These are phyloP conservation scores for Hofmannophila pseudospretella DNA, from an alignment of 2,888 invertebrate genomes.

Conservation along the genomic window DNA sequence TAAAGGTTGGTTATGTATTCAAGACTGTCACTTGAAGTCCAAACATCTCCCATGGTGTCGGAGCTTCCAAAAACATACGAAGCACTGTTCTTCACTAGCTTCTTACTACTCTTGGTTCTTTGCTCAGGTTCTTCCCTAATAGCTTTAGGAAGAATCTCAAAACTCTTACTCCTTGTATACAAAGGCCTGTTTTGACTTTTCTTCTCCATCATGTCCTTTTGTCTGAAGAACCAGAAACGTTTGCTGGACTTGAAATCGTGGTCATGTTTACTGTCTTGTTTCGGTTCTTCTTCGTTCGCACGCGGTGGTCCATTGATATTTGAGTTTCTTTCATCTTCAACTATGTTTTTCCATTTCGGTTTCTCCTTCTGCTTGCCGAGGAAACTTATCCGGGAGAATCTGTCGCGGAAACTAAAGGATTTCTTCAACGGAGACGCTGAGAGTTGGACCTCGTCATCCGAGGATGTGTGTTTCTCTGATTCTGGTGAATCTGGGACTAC, in stretches of 20 bases:
- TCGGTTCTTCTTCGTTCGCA: slow-evolving; percentile 15
- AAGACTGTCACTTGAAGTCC: slow-evolving; percentile 58
- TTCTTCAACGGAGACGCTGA: slow-evolving; percentile 54
- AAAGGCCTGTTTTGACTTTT: slow-evolving; percentile 34
- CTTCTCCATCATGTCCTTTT: slow-evolving; percentile 51
- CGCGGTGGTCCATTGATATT: slow-evolving; percentile 8
- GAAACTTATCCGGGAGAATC: slow-evolving; percentile 54
- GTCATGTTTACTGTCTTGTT: slow-evolving; percentile 30
- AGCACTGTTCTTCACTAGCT: slow-evolving; percentile 33
- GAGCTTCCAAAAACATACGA: slow-evolving; percentile 53
- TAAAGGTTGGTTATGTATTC: slow-evolving; percentile 59
- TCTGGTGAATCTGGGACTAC: slow-evolving; percentile 46
- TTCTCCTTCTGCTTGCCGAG: slow-evolving; percentile 50
- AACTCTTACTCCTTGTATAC: slow-evolving; percentile 66
- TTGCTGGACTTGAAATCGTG: slow-evolving; percentile 52
- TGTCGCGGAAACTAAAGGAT: slow-evolving; percentile 65
- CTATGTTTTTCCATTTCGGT: slow-evolving; percentile 45
- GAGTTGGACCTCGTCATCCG: slow-evolving; percentile 38
- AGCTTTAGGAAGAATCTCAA: slow-evolving; percentile 63
- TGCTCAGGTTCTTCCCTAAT: slow-evolving; percentile 42
- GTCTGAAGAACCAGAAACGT: slow-evolving; percentile 64
- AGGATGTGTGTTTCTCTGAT: slow-evolving; percentile 34
- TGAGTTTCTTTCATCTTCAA: slow-evolving; percentile 35
- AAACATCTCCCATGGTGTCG: slow-evolving; percentile 53
- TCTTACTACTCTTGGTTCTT: slow-evolving; percentile 19